These are phyloP conservation scores for Mus pahari DNA, from an alignment of 2,113 vertebrate genomes.

Conservation along the genomic window DNA sequence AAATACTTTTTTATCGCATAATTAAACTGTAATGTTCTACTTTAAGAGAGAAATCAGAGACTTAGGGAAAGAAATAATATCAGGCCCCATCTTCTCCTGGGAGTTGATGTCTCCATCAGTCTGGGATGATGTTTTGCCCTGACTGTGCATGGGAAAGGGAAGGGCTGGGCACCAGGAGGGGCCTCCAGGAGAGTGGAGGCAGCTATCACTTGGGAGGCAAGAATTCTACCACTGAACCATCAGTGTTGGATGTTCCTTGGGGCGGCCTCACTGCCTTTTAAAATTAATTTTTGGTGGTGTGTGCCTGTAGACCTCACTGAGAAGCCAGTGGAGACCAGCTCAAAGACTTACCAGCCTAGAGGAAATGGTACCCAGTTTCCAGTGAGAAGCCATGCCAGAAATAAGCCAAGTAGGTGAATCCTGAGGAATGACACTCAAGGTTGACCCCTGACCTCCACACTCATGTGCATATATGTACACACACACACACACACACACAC, in stretches of 20 bases:
- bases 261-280: neutral
- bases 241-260: neutral
- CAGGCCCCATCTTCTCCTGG: neutral
- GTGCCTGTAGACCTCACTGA: neutral
- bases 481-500: neutral
- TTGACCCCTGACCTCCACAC: neutral
- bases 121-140: neutral
- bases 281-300: neutral
- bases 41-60: slow-evolving; percentile 51
- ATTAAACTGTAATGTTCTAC: slow-evolving; percentile 65
- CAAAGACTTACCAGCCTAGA: no score
- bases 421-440: neutral
- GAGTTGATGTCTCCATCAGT: neutral
- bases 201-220: neutral
- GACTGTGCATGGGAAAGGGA: neutral
- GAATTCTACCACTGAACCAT: neutral
- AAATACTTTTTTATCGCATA: slow-evolving; percentile 50
- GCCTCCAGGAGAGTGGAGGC: rapidly evolving
- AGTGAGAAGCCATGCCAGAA: neutral
- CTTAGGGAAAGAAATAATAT: neutral
- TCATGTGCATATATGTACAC: neutral
- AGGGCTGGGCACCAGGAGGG: neutral
- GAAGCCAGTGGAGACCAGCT: neutral
- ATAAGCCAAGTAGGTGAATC: neutral
- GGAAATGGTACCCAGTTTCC: neutral